Percentiles rank a stretch among this genome's conserved stretches.
Evolutionary conservation across 2,797 vertebrate genomes (phyloP).

Genomic region (Onychomys leucogaster): DNA sequence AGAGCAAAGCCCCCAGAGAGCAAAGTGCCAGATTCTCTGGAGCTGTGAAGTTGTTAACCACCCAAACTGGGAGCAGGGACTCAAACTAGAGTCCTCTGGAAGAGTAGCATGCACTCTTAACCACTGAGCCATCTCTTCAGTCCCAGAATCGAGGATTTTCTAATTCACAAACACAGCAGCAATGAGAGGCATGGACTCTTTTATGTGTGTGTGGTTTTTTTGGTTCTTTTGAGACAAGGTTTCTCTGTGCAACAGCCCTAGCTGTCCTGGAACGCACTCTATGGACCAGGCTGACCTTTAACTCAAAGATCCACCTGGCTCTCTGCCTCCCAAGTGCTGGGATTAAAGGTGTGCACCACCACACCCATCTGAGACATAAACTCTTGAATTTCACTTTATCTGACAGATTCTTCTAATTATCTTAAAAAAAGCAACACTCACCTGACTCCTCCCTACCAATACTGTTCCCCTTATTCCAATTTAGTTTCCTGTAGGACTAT

Average conservation of each 20-base stretch:
- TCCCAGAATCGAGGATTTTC: constrained; percentile 6
- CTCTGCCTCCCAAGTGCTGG: not conserved
- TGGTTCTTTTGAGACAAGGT: not conserved
- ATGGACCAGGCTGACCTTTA: not conserved
- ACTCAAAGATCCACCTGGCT: not conserved
- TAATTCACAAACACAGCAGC: constrained; percentile 37
- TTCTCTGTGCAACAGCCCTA: not conserved
- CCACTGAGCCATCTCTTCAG: not conserved
- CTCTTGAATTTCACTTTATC: not conserved
- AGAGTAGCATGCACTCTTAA: not conserved
- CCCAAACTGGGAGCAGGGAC: not conserved
- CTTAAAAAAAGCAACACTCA: not conserved
- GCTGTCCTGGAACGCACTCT: not conserved
- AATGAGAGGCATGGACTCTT: not conserved
- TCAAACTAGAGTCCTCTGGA: not conserved
- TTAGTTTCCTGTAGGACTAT: not conserved
- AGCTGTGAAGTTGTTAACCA: not conserved
- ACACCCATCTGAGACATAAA: not conserved
- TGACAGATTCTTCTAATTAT: not conserved
- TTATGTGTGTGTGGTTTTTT: not conserved
- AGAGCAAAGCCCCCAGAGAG: not conserved
- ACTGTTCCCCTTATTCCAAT: not conserved
- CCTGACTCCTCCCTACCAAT: not conserved
- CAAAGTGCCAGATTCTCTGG: not conserved
- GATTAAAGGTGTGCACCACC: not conserved